A percentile compares a stretch with the other conserved stretches of the same genome.
Conservation (phyloP, 23 tunicate species). For the Botrylloides violaceus region DNA sequence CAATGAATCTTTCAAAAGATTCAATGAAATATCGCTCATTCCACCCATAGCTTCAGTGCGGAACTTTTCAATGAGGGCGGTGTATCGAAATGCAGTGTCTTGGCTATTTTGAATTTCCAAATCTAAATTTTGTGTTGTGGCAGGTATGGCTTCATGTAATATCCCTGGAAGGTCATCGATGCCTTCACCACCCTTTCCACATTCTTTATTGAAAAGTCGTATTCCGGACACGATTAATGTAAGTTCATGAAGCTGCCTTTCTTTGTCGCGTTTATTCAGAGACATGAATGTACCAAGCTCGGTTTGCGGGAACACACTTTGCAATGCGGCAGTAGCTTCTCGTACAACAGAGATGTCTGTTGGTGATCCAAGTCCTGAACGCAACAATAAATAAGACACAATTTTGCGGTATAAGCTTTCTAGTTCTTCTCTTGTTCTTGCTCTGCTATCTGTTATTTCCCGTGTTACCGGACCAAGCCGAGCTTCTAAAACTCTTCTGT, state of each 20-base stretch:
- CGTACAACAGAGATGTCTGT: conserved; percentile 98
- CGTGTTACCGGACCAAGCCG: conserved; percentile 78
- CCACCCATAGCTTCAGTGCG: conserved; percentile 33
- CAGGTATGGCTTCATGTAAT: conserved; percentile 91
- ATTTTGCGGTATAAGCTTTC: conserved; percentile 91
- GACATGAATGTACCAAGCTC: conserved; percentile 97
- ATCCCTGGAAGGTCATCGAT: conserved; percentile 94
- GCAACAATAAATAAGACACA: conserved; percentile 74
- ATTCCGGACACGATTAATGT: conserved; percentile 96
- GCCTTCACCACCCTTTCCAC: conserved; percentile 96
- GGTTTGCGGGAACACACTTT: conserved; percentile 93
- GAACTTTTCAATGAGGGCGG: conserved; percentile 70
- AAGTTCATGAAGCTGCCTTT: conserved; percentile 89
- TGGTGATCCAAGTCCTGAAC: conserved; percentile 97
- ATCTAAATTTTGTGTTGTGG: conserved; percentile 91
- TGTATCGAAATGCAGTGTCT: conserved; percentile 73
- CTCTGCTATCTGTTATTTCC: conserved; percentile 91
- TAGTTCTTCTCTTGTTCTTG: conserved; percentile 94
- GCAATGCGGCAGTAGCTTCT: conserved; percentile 96
- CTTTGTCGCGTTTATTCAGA: conserved; percentile 81
- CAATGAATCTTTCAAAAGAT: conserved; percentile 80
- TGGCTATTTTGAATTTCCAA: conserved; percentile 84
- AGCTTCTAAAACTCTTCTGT: conserved; percentile 84
- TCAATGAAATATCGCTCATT: conserved; percentile 61
- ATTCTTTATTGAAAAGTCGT: conserved; percentile 92